These are phyloP conservation scores for Ophion ellenae DNA, from an alignment of 2,888 invertebrate genomes.

Conservation along the genomic window DNA sequence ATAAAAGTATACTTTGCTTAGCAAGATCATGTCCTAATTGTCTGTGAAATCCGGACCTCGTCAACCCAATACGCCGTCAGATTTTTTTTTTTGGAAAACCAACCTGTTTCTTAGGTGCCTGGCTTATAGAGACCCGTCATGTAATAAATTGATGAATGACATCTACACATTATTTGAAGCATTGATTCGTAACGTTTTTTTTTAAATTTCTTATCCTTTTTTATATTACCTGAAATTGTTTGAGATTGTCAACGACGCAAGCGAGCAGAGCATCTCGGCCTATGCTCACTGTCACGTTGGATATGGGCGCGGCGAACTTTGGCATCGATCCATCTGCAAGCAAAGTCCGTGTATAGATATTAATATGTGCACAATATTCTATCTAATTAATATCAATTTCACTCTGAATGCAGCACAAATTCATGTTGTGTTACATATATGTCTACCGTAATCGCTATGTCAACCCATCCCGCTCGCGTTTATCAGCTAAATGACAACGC, in stretches of 20 bases:
- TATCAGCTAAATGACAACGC: constrained; percentile 39
- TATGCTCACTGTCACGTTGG: constrained; percentile 95
- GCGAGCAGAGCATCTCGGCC: constrained; percentile 94
- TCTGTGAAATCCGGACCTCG: no score
- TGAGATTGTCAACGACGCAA: constrained; percentile 95
- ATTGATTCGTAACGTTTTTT: neutral
- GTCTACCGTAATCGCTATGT: neutral
- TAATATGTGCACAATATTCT: constrained; percentile 1
- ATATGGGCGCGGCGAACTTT: constrained; percentile 94
- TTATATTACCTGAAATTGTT: constrained; percentile 90
- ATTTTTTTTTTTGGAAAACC: no score
- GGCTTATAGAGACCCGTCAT: no score
- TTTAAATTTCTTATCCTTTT: neutral
- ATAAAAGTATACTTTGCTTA: no score
- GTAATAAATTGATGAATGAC: no score
- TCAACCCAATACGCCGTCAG: no score
- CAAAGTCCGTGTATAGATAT: constrained; percentile 5
- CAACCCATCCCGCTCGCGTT: constrained; percentile 7
- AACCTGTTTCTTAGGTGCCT: no score
- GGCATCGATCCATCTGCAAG: constrained; percentile 88
- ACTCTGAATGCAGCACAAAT: constrained; percentile 4
- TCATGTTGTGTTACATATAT: constrained; percentile 18
- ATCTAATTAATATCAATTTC: constrained; percentile 43
- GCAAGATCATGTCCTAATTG: no score
- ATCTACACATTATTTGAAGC: neutral